Evolutionary conservation across 2,113 vertebrate genomes (phyloP).

Genomic region (Podarcis cretensis): DNA sequence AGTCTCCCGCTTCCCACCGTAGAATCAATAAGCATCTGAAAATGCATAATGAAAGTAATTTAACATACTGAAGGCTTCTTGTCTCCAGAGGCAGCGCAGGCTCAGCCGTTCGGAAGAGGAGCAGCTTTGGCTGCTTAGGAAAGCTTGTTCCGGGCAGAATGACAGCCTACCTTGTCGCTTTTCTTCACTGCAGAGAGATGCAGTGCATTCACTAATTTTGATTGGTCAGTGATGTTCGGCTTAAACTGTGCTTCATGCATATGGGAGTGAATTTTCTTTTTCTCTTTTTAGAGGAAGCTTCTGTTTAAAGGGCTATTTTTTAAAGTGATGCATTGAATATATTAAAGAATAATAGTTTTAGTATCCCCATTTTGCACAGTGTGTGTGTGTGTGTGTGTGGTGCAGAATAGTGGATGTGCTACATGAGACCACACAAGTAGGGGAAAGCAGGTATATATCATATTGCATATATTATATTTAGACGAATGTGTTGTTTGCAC

Average conservation of each 20-base stretch:
- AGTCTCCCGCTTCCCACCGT: conserved; percentile 77
- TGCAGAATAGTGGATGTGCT: conserved; percentile 56
- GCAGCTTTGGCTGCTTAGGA: conserved; percentile 73
- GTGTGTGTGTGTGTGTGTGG: conserved; percentile 53
- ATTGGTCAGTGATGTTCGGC: conserved; percentile 95
- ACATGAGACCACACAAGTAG: conserved; percentile 57
- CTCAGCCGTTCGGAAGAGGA: conserved; percentile 74
- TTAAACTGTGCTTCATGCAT: conserved; percentile 87
- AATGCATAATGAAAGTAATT: conserved; percentile 84
- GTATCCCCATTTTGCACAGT: conserved; percentile 67
- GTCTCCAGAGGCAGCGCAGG: conserved; percentile 80
- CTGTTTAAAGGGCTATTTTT: conserved; percentile 71
- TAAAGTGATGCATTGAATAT: conserved; percentile 69
- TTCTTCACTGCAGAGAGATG: conserved; percentile 97
- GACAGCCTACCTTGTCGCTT: conserved; percentile 86
- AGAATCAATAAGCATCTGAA: conserved; percentile 84
- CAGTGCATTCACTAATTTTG: conserved; percentile 94
- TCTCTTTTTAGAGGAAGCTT: conserved; percentile 72
- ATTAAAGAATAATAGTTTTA: conserved; percentile 66
- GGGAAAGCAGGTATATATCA: conserved; percentile 49
- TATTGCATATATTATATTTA: conserved; percentile 59
- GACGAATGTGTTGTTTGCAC: conserved; percentile 41
- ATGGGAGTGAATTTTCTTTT: conserved; percentile 70
- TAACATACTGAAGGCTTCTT: conserved; percentile 82
- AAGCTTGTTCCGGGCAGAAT: conserved; percentile 79